phyloP scores from a whole-genome alignment of 2,888 invertebrate species.

The Phoenoteleia sp. region DNA sequence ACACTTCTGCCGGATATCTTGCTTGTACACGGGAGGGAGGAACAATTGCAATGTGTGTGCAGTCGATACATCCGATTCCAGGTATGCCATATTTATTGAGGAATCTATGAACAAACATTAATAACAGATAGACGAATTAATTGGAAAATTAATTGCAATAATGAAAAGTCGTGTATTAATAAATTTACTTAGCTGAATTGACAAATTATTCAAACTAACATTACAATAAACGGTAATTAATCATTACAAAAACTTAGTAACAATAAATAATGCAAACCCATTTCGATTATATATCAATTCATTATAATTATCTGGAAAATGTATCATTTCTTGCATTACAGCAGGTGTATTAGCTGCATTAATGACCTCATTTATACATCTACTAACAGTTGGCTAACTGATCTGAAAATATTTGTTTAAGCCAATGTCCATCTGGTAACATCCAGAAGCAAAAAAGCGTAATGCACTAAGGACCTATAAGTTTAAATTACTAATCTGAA shows the following conservation, averaged over 20 bases:
- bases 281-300: too few relatives aligned
- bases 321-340: not conserved
- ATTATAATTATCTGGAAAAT: too few relatives aligned
- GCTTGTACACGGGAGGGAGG: not conserved
- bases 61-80: conserved; percentile 32
- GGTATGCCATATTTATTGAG: conserved; percentile 19
- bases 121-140: too few relatives aligned
- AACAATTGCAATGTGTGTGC: conserved; percentile 28
- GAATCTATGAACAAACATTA: too few relatives aligned
- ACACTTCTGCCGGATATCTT: not conserved
- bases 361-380: conserved; percentile 1
- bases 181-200: too few relatives aligned
- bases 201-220: too few relatives aligned
- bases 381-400: conserved; percentile 3
- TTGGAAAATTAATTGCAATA: not conserved
- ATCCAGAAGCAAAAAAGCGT: conserved; percentile 15
- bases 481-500: not conserved
- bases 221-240: too few relatives aligned
- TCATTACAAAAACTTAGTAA: too few relatives aligned
- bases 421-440: conserved; percentile 33
- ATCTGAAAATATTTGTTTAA: not conserved
- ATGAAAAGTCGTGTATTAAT: not conserved
- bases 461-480: conserved; percentile 22
- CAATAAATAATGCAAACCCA: too few relatives aligned
- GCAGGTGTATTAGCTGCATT: not conserved